A percentile compares a stretch with the other conserved stretches of the same genome.
Evolutionary conservation across 2,797 vertebrate genomes (phyloP).

Genomic region (Syndactyla subalaris): DNA sequence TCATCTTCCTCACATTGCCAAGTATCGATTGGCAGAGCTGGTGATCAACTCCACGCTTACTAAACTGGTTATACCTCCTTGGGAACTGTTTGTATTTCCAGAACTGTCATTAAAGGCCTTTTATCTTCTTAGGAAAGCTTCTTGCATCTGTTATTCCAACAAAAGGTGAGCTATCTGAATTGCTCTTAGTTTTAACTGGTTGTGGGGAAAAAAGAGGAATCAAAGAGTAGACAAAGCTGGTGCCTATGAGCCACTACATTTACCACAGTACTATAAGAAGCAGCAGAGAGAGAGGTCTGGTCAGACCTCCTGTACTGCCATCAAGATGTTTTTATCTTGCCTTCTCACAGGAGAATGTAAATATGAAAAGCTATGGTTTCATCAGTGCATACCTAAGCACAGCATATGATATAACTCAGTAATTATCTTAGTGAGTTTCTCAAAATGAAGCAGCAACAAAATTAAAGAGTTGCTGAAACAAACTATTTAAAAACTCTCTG

Average conservation of each 20-base stretch:
- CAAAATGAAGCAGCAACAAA: conserved; percentile 14
- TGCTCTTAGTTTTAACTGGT: neutral
- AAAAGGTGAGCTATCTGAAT: neutral
- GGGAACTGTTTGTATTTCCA: neutral
- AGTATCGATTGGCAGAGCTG: neutral
- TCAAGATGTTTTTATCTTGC: neutral
- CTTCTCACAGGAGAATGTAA: conserved; percentile 26
- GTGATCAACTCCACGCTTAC: accelerated
- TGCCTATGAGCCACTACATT: neutral
- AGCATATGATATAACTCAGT: neutral
- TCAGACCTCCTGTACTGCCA: neutral
- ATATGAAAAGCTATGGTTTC: conserved; percentile 3
- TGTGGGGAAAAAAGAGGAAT: neutral
- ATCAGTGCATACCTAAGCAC: neutral
- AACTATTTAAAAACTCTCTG: neutral
- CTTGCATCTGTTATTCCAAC: neutral
- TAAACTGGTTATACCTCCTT: neutral
- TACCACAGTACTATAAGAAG: neutral
- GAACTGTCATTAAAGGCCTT: neutral
- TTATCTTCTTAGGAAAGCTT: neutral
- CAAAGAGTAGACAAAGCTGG: neutral
- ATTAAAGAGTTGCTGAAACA: conserved; percentile 41
- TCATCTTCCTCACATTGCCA: accelerated
- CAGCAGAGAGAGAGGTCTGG: neutral
- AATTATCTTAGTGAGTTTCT: neutral